A percentile compares a stretch with the other conserved stretches of the same genome.
Evolutionary conservation across 92 coral and sea anemone genomes (phyloP).

Genomic region (Virgularia gustaviana): DNA sequence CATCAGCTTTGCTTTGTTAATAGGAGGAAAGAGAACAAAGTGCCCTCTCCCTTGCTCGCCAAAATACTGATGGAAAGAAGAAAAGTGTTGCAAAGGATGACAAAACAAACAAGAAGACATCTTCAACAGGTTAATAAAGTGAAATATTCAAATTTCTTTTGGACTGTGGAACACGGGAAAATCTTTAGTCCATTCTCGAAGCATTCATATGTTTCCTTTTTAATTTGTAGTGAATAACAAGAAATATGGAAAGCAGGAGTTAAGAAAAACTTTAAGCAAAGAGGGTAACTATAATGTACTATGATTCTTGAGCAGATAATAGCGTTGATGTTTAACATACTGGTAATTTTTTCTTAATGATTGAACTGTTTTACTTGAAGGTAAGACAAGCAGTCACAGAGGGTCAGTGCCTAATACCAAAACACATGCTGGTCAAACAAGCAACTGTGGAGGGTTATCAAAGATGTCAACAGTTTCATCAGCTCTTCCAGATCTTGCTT

Average conservation of each 20-base stretch:
- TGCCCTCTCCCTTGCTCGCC: constrained; percentile 74
- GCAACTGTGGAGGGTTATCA: constrained; percentile 7
- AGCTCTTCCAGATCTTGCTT: constrained; percentile 31
- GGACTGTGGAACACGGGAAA: not conserved
- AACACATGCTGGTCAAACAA: not conserved
- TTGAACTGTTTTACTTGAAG: not conserved
- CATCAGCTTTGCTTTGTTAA: not conserved
- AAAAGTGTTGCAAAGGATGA: constrained; percentile 70
- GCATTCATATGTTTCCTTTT: too few relatives aligned
- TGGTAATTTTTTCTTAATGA: not conserved
- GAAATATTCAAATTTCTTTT: not conserved
- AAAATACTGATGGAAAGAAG: constrained; percentile 69
- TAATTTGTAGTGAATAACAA: constrained; percentile 4
- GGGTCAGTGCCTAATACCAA: not conserved
- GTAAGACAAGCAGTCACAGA: constrained; percentile 17
- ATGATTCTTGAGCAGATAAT: not conserved
- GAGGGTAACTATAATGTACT: not conserved
- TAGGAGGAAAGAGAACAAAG: constrained; percentile 88
- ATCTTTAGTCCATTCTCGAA: not conserved
- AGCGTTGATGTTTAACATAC: not conserved
- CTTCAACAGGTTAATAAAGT: constrained; percentile 2
- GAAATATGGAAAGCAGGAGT: constrained; percentile 30
- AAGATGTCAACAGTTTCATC: constrained; percentile 19
- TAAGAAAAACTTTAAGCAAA: constrained; percentile 20
- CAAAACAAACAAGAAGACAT: constrained; percentile 61